Percentiles rank a stretch among this genome's conserved stretches.
Evolutionary conservation across 2,113 vertebrate genomes (phyloP).

Genomic region (Myotis lucifugus): DNA sequence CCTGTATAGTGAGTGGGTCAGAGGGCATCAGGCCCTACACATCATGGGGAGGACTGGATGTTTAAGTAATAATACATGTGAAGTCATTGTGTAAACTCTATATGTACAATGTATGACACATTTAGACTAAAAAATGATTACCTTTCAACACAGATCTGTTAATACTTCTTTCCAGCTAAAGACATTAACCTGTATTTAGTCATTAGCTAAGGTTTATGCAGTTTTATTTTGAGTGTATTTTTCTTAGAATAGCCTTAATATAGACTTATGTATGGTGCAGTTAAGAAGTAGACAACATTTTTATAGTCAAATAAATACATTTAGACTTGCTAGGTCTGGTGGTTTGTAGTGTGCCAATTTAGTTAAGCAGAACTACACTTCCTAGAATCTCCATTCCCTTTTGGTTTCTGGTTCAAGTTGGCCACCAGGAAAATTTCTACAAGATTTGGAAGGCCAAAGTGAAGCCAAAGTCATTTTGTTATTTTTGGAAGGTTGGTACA

Average conservation of each 20-base stretch:
- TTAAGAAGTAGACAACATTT: not conserved
- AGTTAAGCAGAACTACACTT: not conserved
- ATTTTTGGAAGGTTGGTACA: not conserved
- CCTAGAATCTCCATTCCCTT: not conserved
- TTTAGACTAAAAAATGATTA: not conserved
- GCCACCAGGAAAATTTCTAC: not conserved
- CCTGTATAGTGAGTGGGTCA: not conserved
- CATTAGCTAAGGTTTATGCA: not conserved
- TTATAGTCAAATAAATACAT: not conserved
- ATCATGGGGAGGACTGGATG: not conserved
- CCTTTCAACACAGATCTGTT: not conserved
- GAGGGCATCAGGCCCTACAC: not conserved
- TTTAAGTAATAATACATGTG: not conserved
- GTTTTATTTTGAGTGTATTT: not conserved
- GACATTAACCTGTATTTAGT: not conserved
- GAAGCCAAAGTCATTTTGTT: not conserved
- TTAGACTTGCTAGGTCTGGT: not conserved
- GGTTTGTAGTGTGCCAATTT: not conserved
- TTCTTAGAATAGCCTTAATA: not conserved
- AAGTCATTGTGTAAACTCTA: not conserved
- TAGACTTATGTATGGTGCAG: not conserved
- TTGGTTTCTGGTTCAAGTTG: slow-evolving; percentile 23
- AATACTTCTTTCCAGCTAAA: not conserved
- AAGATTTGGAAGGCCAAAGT: not conserved
- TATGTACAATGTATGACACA: not conserved